phyloP scores from a whole-genome alignment of 92 coral and sea anemone genomes.

The Hydrozoanthus gracilis region DNA sequence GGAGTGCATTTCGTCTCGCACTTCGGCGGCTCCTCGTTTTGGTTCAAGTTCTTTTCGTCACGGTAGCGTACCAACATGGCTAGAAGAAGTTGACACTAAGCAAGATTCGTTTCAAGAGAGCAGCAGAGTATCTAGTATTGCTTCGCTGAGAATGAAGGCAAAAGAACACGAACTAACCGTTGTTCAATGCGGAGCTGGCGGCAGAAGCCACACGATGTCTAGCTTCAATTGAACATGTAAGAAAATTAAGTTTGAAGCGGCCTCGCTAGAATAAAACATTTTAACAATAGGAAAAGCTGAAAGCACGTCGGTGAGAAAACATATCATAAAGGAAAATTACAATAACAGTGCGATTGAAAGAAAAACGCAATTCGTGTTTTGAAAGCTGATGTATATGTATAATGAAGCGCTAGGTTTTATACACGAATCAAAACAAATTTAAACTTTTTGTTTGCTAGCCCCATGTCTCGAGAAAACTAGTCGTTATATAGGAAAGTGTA shows the following conservation, averaged over 20 bases:
- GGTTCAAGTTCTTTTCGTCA: constrained; percentile 28
- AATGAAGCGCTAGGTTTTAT: too few species aligned
- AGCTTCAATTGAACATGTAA: not conserved
- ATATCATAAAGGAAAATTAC: not conserved
- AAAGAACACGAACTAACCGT: constrained; percentile 92
- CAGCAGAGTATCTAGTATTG: constrained; percentile 88
- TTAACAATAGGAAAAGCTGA: not conserved
- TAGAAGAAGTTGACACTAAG: constrained; percentile 37
- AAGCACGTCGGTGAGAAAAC: not conserved
- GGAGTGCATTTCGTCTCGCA: constrained; percentile 23
- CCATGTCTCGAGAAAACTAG: too few species aligned
- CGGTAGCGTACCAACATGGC: constrained; percentile 30
- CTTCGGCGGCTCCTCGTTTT: constrained; percentile 1
- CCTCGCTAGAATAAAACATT: not conserved
- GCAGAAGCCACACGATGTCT: constrained; percentile 31
- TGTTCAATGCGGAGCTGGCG: constrained; percentile 63
- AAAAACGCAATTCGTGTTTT: too few species aligned
- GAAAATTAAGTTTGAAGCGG: not conserved
- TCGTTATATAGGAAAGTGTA: too few species aligned
- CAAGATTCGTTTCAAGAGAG: constrained; percentile 55
- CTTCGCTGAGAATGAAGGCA: constrained; percentile 87
- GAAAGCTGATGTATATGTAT: too few species aligned
- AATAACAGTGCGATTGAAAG: too few species aligned
- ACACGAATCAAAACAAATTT: too few species aligned
- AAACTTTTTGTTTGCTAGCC: too few species aligned